Evolutionary conservation across 2,888 invertebrate genomes (phyloP).

Genomic region (Teinopalpus imperialis): DNA sequence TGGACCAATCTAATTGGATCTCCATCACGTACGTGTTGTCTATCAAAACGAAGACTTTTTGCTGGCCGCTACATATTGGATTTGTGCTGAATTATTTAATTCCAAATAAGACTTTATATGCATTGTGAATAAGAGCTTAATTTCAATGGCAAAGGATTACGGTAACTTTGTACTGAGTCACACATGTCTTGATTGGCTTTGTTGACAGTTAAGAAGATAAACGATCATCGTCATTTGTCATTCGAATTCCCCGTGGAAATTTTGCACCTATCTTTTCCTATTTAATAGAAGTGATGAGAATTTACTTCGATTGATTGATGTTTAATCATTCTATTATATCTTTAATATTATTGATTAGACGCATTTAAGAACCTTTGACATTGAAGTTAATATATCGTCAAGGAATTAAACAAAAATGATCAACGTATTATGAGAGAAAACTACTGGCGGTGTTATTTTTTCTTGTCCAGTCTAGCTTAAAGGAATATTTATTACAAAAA

Average conservation of each 20-base stretch:
- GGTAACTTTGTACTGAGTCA: constrained; percentile 44
- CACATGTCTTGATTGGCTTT: constrained; percentile 74
- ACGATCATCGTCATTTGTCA: constrained; percentile 76
- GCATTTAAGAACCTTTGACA: no score
- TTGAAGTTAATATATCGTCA: no score
- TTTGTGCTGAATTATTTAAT: not conserved
- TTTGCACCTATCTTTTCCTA: constrained; percentile 53
- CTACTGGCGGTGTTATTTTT: no score
- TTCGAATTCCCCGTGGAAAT: constrained; percentile 48
- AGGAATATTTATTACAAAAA: no score
- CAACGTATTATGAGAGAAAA: no score
- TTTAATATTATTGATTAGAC: constrained; percentile 18
- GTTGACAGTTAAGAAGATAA: constrained; percentile 79
- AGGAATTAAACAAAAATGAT: no score
- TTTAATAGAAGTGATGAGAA: constrained; percentile 73
- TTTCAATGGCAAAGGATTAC: constrained; percentile 8
- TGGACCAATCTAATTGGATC: constrained; percentile 21
- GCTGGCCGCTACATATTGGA: constrained; percentile 21
- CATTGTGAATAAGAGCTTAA: not conserved
- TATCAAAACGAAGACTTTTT: constrained; percentile 32
- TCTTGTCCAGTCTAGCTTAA: no score
- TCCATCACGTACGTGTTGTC: constrained; percentile 1
- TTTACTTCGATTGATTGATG: constrained; percentile 65
- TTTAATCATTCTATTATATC: constrained; percentile 35
- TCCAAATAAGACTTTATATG: not conserved